phyloP scores from a whole-genome alignment of 2,113 vertebrate species.

The Anguilla japonica region DNA sequence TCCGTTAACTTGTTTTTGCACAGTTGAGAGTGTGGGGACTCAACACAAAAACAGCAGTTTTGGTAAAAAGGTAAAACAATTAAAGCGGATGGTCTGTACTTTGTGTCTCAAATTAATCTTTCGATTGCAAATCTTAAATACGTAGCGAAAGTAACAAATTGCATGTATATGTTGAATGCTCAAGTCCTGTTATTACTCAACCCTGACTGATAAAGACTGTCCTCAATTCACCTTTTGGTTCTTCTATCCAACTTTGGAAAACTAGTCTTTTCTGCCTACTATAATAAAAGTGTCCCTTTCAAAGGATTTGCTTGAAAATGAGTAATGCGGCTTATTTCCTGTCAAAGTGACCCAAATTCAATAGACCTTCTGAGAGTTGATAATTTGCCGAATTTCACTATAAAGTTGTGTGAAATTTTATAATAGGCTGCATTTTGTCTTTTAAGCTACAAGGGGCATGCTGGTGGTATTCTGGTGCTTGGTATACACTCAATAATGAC shows the following conservation, averaged over 20 bases:
- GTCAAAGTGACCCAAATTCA: neutral
- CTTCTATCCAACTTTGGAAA: neutral
- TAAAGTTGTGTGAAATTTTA: neutral
- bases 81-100: too few species aligned
- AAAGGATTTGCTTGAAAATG: neutral
- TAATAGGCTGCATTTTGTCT: neutral
- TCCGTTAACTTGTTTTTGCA: too few species aligned
- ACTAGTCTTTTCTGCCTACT: neutral
- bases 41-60: too few species aligned
- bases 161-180: too few species aligned
- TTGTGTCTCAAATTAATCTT: too few species aligned
- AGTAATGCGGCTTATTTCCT: neutral
- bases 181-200: neutral
- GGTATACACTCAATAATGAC: too few species aligned
- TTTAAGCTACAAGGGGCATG: neutral
- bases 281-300: neutral
- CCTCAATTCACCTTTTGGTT: neutral
- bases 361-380: neutral
- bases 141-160: too few species aligned
- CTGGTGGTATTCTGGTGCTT: too few species aligned
- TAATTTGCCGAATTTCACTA: neutral
- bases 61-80: too few species aligned
- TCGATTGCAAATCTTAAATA: too few species aligned
- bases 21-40: too few species aligned
- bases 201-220: neutral